Base-by-base conservation (phyloP, 2,797 vertebrate species). In the Anolis apletophallus region DNA sequence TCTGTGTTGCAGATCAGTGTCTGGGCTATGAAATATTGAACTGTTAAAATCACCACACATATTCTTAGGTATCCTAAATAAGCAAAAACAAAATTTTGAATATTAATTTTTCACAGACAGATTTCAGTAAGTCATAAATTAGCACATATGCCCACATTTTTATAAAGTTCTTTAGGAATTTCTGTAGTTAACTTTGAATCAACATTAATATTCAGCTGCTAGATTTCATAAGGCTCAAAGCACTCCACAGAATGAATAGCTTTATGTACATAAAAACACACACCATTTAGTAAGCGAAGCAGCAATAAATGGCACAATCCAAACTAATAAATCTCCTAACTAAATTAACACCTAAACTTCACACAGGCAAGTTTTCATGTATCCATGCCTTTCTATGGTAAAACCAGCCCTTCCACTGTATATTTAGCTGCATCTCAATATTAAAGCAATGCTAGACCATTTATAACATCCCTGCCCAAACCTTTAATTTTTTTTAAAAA, bases 401-500 rank as follows among this genome's bases (percentile, higher is more conserved):
- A 29, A 64, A 64, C 26, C 61, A 64, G 26, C 61, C 29, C 9
- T 69, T 14, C n/a, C 68, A 14, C 26, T 64, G 26, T 26, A 36
- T 21, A 55, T 61, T n/a, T 85, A 85, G 73, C 54, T 89, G 57
- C 85, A 91, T 90, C 74, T 21, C 2, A 2, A 68, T 55, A 80
- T 19, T 88, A 0, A 5, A 87, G 6, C n/a, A 81, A 68, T 3
- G 79, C 19, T 21, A 34, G 0, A 52, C 71, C 1, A 10, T 11
- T 5, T 14, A 74, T 88, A 85, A 64, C 36, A 16, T 2, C 23
- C 23, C 19, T 52, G n/a, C 6, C 3, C 32, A 17, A 34, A 17
- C 13, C 68, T 69, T 64, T 29, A 12, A 64, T 64, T 29, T 64
- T 3, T 64, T 29, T 64, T 3, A 40, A 40, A 54, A n/a, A n/a